Conservation (phyloP, 2,113 vertebrate genomes). For the Rhadina sibilatrix region DNA sequence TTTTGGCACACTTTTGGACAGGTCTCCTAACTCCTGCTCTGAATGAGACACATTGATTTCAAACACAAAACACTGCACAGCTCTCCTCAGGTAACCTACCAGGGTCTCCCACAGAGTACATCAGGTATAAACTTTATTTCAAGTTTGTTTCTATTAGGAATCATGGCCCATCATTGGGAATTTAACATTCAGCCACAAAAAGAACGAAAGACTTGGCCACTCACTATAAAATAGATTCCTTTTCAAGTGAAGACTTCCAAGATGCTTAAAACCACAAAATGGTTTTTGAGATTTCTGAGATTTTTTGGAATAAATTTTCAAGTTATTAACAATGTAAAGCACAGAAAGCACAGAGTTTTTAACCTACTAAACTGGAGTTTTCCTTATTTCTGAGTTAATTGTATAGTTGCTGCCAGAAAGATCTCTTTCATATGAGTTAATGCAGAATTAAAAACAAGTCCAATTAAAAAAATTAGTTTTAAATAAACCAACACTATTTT, state of each 20-base stretch:
- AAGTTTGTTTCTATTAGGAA: not conserved
- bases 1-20: not conserved
- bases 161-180: not conserved
- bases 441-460: not conserved
- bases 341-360: not conserved
- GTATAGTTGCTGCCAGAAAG: not conserved
- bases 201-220: not conserved
- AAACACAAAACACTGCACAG: not conserved
- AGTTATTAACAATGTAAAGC: not conserved
- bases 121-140: not conserved
- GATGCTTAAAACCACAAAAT: not conserved
- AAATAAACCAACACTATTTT: not conserved
- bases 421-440: not conserved
- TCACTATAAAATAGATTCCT: accelerated
- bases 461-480: not conserved
- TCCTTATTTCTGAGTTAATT: not conserved
- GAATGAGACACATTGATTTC: not conserved
- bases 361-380: not conserved
- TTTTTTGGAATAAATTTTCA: not conserved
- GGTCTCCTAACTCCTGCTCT: not conserved
- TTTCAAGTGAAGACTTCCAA: not conserved
- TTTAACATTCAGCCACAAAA: not conserved
- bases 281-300: not conserved
- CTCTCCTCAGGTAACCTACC: not conserved
- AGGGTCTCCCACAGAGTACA: not conserved